A percentile compares a stretch with the other conserved stretches of the same genome.
These are phyloP conservation scores for Cyanoliseus patagonus DNA, from an alignment of 2,113 vertebrate genomes.

Conservation along the genomic window DNA sequence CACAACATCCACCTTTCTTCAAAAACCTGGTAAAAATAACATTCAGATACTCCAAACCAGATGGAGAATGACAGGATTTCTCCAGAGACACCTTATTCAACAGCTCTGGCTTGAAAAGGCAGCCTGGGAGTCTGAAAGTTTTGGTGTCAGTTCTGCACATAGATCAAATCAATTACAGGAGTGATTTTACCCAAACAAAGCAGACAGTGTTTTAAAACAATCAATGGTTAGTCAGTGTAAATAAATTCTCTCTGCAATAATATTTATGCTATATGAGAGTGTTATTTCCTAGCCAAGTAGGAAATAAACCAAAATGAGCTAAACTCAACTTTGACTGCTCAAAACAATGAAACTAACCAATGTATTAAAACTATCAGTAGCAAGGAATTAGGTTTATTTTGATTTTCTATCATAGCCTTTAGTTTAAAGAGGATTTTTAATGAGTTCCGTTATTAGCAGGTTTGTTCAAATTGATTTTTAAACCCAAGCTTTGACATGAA, in stretches of 20 bases:
- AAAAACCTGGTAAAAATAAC: not conserved
- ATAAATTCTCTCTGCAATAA: conserved; percentile 5
- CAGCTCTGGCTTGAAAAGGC: not conserved
- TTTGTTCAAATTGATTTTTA: conserved; percentile 49
- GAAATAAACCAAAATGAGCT: not conserved
- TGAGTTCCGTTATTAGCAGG: conserved; percentile 30
- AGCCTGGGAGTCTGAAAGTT: not conserved
- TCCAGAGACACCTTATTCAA: not conserved
- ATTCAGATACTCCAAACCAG: rapidly evolving
- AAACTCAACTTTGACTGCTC: not conserved
- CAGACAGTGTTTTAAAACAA: conserved; percentile 15
- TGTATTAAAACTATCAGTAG: not conserved
- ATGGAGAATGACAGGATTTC: not conserved
- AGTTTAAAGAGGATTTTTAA: conserved; percentile 35
- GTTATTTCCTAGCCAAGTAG: not conserved
- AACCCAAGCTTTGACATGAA: conserved; percentile 33
- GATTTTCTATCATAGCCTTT: not conserved
- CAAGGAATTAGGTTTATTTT: conserved; percentile 6
- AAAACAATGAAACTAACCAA: not conserved
- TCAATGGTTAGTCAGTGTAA: not conserved
- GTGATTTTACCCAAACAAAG: conserved; percentile 26
- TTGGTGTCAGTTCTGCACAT: not conserved
- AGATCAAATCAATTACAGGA: not conserved
- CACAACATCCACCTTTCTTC: not conserved
- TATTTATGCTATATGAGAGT: not conserved